A percentile compares a stretch with the other conserved stretches of the same genome.
Conservation (phyloP, 1,140 invertebrate genomes). For the Pseudachorutes palmiensis region DNA sequence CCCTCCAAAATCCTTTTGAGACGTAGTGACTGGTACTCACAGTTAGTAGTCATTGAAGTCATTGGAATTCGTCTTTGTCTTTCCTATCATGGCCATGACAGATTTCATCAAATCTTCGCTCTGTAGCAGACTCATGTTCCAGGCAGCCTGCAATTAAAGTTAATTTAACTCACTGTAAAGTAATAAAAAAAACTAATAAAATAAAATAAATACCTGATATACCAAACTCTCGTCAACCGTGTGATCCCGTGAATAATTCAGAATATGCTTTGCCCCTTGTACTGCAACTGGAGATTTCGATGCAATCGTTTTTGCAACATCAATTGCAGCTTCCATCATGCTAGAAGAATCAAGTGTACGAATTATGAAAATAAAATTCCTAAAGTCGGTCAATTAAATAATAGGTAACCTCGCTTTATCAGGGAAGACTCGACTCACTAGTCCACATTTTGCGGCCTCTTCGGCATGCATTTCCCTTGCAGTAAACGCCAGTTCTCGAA, state of each 20-base stretch:
- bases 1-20: too few relatives aligned
- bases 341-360: constrained; percentile 44
- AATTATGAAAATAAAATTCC: not conserved
- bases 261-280: constrained; percentile 72
- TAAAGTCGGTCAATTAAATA: constrained; percentile 15
- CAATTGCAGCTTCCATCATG: constrained; percentile 60
- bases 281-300: constrained; percentile 89
- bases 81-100: constrained; percentile 62
- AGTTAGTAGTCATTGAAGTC: constrained; percentile 26
- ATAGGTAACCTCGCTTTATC: constrained; percentile 56
- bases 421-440: constrained; percentile 65
- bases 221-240: constrained; percentile 73
- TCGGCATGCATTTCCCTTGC: constrained; percentile 67
- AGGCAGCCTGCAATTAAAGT: constrained; percentile 54
- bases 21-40: too few relatives aligned
- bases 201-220: constrained; percentile 62
- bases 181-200: constrained; percentile 23
- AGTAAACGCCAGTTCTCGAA: constrained; percentile 78
- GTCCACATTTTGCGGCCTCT: constrained; percentile 68
- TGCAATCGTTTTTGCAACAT: constrained; percentile 70
- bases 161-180: constrained; percentile 40
- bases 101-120: constrained; percentile 84
- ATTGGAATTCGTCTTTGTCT: constrained; percentile 42
- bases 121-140: constrained; percentile 78
- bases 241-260: constrained; percentile 82